Evolutionary conservation across 2,797 vertebrate genomes (phyloP).

Genomic region (Sparus aurata): DNA sequence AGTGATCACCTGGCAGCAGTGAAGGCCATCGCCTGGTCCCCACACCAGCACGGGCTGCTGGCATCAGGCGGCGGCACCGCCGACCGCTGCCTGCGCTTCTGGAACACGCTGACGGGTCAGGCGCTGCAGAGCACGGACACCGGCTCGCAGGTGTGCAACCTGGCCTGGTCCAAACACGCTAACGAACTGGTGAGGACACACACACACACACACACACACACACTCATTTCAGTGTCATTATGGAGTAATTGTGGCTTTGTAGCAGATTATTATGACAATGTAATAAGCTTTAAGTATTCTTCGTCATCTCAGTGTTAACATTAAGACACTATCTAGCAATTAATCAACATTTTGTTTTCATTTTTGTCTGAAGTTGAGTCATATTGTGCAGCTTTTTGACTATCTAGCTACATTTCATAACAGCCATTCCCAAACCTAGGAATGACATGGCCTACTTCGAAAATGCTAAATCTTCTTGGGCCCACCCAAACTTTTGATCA

Average conservation of each 20-base stretch:
- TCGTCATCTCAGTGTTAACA: not conserved
- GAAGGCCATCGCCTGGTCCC: constrained; percentile 91
- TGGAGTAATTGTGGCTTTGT: not conserved
- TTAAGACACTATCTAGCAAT: not conserved
- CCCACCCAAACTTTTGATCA: too few species aligned
- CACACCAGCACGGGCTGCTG: constrained; percentile 89
- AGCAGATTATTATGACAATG: not conserved
- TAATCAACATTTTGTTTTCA: not conserved
- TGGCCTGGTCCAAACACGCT: constrained; percentile 91
- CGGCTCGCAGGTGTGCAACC: constrained; percentile 90
- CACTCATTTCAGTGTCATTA: not conserved
- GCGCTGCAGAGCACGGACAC: constrained; percentile 90
- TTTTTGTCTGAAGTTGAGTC: not conserved
- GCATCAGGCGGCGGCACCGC: constrained; percentile 89
- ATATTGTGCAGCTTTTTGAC: not conserved
- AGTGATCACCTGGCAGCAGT: constrained; percentile 89
- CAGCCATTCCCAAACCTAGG: too few species aligned
- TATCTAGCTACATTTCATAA: not conserved
- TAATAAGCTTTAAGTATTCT: not conserved
- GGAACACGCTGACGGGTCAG: constrained; percentile 90
- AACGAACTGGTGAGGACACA: constrained; percentile 87
- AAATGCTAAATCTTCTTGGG: too few species aligned
- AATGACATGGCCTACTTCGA: too few species aligned
- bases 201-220: not conserved
- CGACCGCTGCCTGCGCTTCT: constrained; percentile 90